Conservation (phyloP, 1,140 invertebrate species). For the Neuroterus valhalla region DNA sequence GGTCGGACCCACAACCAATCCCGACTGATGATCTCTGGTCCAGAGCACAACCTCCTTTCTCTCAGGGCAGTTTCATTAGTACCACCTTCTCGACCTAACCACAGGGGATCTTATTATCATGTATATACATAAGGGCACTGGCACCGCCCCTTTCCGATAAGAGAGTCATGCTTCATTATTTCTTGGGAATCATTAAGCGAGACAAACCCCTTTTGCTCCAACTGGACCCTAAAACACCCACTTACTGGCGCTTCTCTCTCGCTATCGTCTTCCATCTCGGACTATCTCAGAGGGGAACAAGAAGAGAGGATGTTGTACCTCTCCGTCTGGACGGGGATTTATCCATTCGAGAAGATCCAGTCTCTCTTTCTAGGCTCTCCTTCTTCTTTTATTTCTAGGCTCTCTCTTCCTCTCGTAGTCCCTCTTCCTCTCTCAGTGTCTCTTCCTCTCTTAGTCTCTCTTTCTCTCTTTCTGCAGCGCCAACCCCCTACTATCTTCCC, state of each 20-base stretch:
- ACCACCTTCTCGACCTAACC: conserved; percentile 61
- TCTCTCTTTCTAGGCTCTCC: conserved; percentile 31
- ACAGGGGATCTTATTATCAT: conserved; percentile 62
- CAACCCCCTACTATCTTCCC: conserved; percentile 51
- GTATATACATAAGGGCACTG: conserved; percentile 51
- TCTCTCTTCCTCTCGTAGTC: not conserved
- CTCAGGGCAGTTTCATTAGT: conserved; percentile 68
- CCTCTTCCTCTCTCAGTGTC: conserved; percentile 22
- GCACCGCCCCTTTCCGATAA: conserved; percentile 57
- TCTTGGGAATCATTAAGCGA: conserved; percentile 68
- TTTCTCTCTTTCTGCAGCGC: not conserved
- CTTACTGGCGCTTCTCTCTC: conserved; percentile 31
- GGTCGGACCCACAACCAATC: conserved; percentile 65
- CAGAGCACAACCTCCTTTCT: conserved; percentile 66
- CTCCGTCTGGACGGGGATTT: conserved; percentile 14
- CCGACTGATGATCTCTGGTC: conserved; percentile 65
- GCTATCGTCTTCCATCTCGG: conserved; percentile 34
- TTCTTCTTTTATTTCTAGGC: conserved; percentile 1
- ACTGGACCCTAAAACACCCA: conserved; percentile 49
- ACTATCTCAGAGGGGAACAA: conserved; percentile 11
- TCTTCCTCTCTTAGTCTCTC: conserved; percentile 31
- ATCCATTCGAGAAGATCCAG: conserved; percentile 11
- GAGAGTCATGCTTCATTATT: conserved; percentile 71
- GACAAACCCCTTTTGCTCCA: conserved; percentile 57
- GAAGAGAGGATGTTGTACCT: not conserved